Evolutionary conservation across 2,113 vertebrate genomes (phyloP), one percentile per base, ranked within the genome.

Genomic region (Gopherus evgoodei): DNA sequence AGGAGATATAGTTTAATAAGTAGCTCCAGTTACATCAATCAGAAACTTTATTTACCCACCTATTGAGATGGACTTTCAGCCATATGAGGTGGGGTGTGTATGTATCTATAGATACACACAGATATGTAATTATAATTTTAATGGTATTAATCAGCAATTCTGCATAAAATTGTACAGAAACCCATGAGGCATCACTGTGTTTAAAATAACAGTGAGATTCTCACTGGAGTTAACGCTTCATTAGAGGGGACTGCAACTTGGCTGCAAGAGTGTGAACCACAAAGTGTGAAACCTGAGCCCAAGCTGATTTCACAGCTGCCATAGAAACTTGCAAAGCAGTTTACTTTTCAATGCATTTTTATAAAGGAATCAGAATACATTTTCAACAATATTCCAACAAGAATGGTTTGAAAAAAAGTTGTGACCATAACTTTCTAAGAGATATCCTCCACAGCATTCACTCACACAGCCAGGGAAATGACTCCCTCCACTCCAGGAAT

Each of bases 191-290:
- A 81, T 81, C 91, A 94, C 57, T 11, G 31, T 11, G 31, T 94
- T 92, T 50, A 93, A 35, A 87, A 50, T 62, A 56, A 69, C 84
- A 84, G 91, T 53, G 90, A 76, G 4, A 42, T 11, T 52, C 19
- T 88, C 57, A 14, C 83, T 81, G 87, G 54, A 94, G 89, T 94
- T 91, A 94, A 81, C 90, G 95, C 95, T 96, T 95, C 83, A 94
- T 53, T 69, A 95, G 87, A 35, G 19, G 44, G 79, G 91, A 94
- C 75, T 90, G 75, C 86, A 92, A 75, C 9, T 0, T 88, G 92
- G 92, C 57, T 94, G 90, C 65, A 94, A 90, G 78, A 96, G 84
- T 69, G 57, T 93, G 83, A 90, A 95, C 62, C 44, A 69, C 35
- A 38, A 38, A 38, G 65, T 88, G 83, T 53, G 91, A n/a, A 80